phyloP scores from a whole-genome alignment of 2,888 invertebrate species.

The Tupiocoris notatus region DNA sequence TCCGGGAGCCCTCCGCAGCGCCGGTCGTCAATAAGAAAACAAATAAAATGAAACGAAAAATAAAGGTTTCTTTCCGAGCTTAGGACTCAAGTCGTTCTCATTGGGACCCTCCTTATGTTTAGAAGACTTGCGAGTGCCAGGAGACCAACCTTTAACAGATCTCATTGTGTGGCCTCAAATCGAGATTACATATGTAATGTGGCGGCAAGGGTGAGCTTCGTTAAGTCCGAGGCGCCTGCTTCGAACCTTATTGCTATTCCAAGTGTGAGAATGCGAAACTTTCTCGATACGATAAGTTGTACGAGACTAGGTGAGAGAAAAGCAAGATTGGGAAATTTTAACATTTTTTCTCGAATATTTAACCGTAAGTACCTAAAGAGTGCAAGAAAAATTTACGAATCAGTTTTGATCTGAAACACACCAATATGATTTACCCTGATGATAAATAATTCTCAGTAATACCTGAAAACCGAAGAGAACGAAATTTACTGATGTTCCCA shows the following conservation, averaged over 20 bases:
- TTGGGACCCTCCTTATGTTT: not conserved
- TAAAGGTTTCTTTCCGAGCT: not conserved
- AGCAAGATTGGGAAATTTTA: no score
- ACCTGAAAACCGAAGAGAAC: no score
- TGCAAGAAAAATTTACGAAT: no score
- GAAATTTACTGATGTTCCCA: no score
- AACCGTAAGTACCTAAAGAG: no score
- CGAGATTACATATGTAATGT: constrained; percentile 32
- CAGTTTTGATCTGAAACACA: no score
- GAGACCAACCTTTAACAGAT: constrained; percentile 25
- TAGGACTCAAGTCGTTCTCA: not conserved
- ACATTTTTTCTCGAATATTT: no score
- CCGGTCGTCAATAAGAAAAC: not conserved
- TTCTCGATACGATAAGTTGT: no score
- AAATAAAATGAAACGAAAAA: not conserved
- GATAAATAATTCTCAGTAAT: no score
- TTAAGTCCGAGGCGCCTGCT: not conserved
- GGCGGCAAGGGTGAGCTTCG: not conserved
- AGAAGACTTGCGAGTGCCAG: no score
- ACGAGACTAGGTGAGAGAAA: no score
- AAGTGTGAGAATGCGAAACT: not conserved
- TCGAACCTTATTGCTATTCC: not conserved
- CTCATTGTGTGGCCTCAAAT: constrained; percentile 30
- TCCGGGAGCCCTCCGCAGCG: not conserved
- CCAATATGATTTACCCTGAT: no score